Percentiles rank a stretch among this genome's conserved stretches.
Conservation (phyloP, 1,140 invertebrate species). For the Caenorhabditis remanei region DNA sequence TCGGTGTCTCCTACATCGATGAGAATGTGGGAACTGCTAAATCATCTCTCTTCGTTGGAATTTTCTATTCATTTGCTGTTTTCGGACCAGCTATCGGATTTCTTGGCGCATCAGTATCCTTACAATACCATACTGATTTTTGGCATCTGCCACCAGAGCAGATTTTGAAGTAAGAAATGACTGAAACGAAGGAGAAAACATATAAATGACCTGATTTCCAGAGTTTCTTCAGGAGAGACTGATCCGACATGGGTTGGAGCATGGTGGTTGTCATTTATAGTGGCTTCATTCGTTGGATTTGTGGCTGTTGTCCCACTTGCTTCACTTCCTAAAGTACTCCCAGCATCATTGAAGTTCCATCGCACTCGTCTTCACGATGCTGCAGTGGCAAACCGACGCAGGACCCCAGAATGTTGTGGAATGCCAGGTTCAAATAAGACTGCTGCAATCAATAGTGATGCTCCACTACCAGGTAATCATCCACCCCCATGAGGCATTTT, state of each 20-base stretch:
- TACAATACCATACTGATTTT: conserved; percentile 77
- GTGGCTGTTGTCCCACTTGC: conserved; percentile 76
- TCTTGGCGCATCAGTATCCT: conserved; percentile 71
- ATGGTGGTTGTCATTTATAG: conserved; percentile 76
- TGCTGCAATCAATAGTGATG: conserved; percentile 69
- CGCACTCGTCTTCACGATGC: conserved; percentile 76
- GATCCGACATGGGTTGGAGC: conserved; percentile 78
- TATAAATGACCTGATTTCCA: not conserved
- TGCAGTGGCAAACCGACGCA: conserved; percentile 71
- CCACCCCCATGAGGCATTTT: no score
- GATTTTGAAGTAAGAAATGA: conserved; percentile 46
- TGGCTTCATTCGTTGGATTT: conserved; percentile 71
- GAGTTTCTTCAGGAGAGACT: conserved; percentile 70
- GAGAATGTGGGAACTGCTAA: conserved; percentile 77
- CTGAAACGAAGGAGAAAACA: not conserved
- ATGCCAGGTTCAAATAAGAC: conserved; percentile 75
- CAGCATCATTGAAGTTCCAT: conserved; percentile 78
- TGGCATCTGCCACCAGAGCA: conserved; percentile 68
- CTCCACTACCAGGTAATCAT: conserved; percentile 9
- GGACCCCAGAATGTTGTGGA: conserved; percentile 77
- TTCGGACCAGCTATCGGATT: conserved; percentile 77
- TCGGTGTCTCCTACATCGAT: conserved; percentile 77
- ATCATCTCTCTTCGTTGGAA: conserved; percentile 76
- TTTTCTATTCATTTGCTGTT: conserved; percentile 77
- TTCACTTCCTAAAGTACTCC: conserved; percentile 75